Conservation (phyloP, 2,888 invertebrate species). For the Hypsopygia costalis region DNA sequence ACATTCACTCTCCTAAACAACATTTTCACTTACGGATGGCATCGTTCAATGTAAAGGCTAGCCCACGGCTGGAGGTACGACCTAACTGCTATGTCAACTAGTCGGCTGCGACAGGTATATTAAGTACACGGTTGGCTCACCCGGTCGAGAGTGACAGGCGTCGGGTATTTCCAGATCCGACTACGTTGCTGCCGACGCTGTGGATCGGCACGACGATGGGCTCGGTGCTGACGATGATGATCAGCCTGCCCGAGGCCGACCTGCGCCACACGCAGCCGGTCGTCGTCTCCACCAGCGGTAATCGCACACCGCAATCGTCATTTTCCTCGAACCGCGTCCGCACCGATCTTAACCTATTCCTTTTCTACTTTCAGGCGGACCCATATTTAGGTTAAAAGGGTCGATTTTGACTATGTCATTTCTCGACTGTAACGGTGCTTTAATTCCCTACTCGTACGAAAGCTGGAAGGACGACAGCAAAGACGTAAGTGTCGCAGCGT, state of each 20-base stretch:
- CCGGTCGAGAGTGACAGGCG: too few species aligned
- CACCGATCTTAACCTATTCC: background rate
- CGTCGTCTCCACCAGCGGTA: constrained; percentile 93
- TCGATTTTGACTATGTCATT: constrained; percentile 97
- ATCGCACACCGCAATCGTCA: constrained; percentile 28
- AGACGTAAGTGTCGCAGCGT: constrained; percentile 65
- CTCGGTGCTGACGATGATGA: constrained; percentile 95
- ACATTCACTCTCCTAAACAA: too few species aligned
- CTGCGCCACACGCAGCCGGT: constrained; percentile 91
- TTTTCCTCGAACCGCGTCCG: background rate
- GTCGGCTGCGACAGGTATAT: too few species aligned
- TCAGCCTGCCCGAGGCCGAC: constrained; percentile 91
- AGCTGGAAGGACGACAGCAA: constrained; percentile 95
- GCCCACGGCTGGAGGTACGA: too few species aligned
- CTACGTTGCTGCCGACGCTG: constrained; percentile 91
- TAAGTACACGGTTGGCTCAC: too few species aligned
- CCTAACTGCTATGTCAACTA: too few species aligned
- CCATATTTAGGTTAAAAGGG: constrained; percentile 97
- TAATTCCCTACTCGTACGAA: constrained; percentile 94
- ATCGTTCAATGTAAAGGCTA: too few species aligned
- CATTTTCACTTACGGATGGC: too few species aligned
- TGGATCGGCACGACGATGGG: constrained; percentile 99
- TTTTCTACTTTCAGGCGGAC: constrained; percentile 86
- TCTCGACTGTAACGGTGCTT: constrained; percentile 95
- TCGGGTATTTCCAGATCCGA: constrained; percentile 83